Percentiles rank a stretch among this genome's conserved stretches.
phyloP scores from a whole-genome alignment of 2,888 invertebrate genomes.

The Mayetiola destructor region DNA sequence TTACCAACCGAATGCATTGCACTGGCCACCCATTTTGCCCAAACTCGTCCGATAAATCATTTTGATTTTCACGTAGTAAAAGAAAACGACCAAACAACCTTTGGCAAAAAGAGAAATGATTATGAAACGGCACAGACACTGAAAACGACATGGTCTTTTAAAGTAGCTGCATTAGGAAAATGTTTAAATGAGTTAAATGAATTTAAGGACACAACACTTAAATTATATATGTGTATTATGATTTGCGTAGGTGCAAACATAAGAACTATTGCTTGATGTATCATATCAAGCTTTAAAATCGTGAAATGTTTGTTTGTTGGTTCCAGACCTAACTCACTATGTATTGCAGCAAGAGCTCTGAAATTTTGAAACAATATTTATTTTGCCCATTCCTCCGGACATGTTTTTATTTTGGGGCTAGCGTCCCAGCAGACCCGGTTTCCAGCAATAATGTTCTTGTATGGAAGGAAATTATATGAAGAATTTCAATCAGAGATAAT shows the following conservation, averaged over 20 bases:
- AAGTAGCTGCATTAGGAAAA: too few relatives aligned
- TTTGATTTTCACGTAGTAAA: slow-evolving; percentile 11
- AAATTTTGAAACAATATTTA: too few relatives aligned
- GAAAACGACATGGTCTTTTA: neutral
- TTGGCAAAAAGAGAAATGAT: slow-evolving; percentile 2
- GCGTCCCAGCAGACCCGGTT: too few relatives aligned
- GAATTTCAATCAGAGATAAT: too few relatives aligned
- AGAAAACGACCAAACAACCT: neutral
- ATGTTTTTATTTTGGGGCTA: too few relatives aligned
- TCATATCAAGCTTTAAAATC: too few relatives aligned
- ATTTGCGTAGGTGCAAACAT: slow-evolving; percentile 8
- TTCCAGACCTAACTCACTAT: too few relatives aligned
- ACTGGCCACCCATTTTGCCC: slow-evolving; percentile 10
- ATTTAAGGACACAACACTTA: neutral
- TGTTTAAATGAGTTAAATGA: neutral
- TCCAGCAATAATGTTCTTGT: too few relatives aligned
- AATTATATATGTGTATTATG: slow-evolving; percentile 10
- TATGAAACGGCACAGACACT: slow-evolving; percentile 1
- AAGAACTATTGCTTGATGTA: slow-evolving; percentile 1
- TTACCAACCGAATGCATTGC: neutral
- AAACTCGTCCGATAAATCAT: slow-evolving; percentile 6
- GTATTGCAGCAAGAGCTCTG: too few relatives aligned
- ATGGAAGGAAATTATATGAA: too few relatives aligned
- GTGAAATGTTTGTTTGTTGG: too few relatives aligned
- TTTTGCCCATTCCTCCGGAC: too few relatives aligned